A percentile compares a stretch with the other conserved stretches of the same genome.
These are phyloP conservation scores for Bradypodion ventrale DNA, from an alignment of 2,797 vertebrate species.

Conservation along the genomic window DNA sequence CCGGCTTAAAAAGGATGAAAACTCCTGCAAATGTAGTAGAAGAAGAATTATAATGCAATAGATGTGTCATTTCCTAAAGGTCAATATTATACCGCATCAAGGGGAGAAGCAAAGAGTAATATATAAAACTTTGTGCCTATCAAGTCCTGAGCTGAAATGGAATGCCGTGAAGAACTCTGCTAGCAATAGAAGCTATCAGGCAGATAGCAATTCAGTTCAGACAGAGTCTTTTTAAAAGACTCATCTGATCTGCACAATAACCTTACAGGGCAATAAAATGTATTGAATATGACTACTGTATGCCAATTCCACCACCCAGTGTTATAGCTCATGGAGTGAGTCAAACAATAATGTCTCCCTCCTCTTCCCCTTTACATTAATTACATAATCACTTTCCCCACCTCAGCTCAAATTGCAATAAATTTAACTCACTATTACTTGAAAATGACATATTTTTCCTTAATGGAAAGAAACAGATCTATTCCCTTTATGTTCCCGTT, in stretches of 20 bases:
- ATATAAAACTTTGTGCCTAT: background rate
- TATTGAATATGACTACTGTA: background rate
- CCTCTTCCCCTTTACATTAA: background rate
- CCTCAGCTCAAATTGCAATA: background rate
- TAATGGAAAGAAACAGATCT: conserved; percentile 16
- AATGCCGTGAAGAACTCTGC: background rate
- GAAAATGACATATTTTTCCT: background rate
- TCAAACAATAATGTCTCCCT: background rate
- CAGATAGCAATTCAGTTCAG: background rate
- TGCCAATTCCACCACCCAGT: background rate
- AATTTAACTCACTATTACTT: conserved; percentile 15
- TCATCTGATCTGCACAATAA: background rate
- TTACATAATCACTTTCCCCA: background rate
- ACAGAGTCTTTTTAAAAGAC: background rate
- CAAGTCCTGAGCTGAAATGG: background rate
- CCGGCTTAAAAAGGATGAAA: no score
- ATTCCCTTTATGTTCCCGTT: background rate
- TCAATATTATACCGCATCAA: background rate
- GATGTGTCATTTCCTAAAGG: background rate
- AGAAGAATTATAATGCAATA: background rate
- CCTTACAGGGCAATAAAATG: background rate
- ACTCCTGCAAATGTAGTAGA: no score
- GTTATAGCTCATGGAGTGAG: background rate
- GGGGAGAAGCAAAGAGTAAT: background rate
- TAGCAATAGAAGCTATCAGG: background rate